Percentiles rank a stretch among this genome's conserved stretches.
Evolutionary conservation across 2,113 vertebrate species (phyloP).

Genomic region (Bubo scandiacus): DNA sequence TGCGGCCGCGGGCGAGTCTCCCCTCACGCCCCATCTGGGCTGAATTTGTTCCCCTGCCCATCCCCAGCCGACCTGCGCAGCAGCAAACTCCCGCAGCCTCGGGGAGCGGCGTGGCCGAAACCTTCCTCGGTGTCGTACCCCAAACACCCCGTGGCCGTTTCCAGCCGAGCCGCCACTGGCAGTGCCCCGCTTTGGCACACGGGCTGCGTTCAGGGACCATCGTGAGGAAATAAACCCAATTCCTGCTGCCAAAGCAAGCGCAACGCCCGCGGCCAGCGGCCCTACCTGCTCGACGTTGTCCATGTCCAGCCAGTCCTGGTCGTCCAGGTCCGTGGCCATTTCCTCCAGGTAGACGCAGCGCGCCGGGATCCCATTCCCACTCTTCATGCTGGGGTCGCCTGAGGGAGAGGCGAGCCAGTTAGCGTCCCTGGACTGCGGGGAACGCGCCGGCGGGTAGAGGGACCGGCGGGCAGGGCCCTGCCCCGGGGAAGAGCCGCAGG

Average conservation of each 20-base stretch:
- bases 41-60: rapidly evolving
- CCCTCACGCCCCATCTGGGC: rapidly evolving
- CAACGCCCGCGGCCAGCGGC: rapidly evolving
- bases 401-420: neutral
- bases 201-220: rapidly evolving
- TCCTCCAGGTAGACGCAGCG: slow-evolving; percentile 96
- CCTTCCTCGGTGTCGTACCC: neutral
- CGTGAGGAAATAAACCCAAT: rapidly evolving
- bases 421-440: too few relatives aligned
- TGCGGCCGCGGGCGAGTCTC: rapidly evolving
- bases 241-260: rapidly evolving
- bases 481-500: too few relatives aligned
- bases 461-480: neutral
- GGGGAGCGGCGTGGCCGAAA: too few relatives aligned
- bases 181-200: neutral
- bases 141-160: rapidly evolving
- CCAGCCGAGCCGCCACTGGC: rapidly evolving
- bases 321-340: slow-evolving; percentile 91
- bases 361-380: slow-evolving; percentile 91
- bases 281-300: slow-evolving; percentile 92
- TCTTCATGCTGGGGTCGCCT: slow-evolving; percentile 94
- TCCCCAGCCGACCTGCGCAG: rapidly evolving
- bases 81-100: neutral
- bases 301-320: slow-evolving; percentile 99
- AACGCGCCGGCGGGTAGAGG: rapidly evolving